Evolutionary conservation across 2,797 vertebrate genomes (phyloP).

Genomic region (Coilia nasus): DNA sequence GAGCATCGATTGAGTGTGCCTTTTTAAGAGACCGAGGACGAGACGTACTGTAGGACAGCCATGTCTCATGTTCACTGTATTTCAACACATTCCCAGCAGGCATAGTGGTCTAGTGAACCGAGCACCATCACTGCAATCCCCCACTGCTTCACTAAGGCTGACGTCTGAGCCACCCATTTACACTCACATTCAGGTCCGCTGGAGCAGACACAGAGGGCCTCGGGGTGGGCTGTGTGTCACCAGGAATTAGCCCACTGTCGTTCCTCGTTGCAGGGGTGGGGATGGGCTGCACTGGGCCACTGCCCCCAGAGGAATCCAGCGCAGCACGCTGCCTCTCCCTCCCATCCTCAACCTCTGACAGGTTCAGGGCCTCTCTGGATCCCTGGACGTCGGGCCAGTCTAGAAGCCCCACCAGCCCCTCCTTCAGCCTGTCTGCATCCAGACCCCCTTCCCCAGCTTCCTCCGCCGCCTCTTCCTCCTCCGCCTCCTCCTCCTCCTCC

Average conservation of each 20-base stretch:
- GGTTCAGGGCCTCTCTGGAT: conserved; percentile 67
- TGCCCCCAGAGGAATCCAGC: conserved; percentile 26
- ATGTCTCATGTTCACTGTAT: not conserved
- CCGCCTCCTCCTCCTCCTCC: conserved; percentile 54
- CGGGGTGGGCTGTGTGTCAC: conserved; percentile 32
- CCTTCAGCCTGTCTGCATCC: conserved; percentile 55
- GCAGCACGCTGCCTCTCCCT: conserved; percentile 37
- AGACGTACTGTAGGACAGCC: not conserved
- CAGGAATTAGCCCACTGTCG: conserved; percentile 35
- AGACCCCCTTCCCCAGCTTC: conserved; percentile 53
- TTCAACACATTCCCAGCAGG: not conserved
- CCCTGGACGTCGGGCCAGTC: conserved; percentile 65
- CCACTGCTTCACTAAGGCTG: too few species aligned
- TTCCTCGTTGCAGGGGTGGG: conserved; percentile 29
- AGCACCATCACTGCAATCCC: not conserved
- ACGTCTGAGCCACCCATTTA: not conserved
- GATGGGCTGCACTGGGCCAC: conserved; percentile 28
- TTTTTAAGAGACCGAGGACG: not conserved
- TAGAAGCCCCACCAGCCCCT: conserved; percentile 46
- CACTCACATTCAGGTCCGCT: conserved; percentile 54
- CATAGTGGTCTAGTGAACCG: not conserved
- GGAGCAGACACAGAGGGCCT: conserved; percentile 19
- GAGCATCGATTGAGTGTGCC: not conserved
- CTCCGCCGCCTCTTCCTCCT: conserved; percentile 54
- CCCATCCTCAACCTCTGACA: conserved; percentile 63